Evolutionary conservation across 2,797 vertebrate species (phyloP).

Genomic region (Adelosebastes latens): DNA sequence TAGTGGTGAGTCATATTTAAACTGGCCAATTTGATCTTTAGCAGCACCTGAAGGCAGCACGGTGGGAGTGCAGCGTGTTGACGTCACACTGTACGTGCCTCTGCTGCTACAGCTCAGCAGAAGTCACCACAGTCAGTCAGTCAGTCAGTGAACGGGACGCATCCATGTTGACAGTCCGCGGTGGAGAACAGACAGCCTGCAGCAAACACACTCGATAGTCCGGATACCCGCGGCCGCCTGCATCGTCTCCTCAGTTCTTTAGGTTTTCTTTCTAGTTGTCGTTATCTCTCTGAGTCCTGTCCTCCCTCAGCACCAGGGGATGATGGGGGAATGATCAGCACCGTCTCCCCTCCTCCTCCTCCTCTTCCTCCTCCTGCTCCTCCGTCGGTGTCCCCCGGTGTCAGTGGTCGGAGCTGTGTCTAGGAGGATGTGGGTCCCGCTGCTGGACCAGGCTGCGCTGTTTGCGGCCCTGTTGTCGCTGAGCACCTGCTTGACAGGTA

Average conservation of each 20-base stretch:
- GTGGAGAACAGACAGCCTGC: not conserved
- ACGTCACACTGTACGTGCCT: slow-evolving; percentile 34
- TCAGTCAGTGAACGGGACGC: not conserved
- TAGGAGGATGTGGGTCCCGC: slow-evolving; percentile 70
- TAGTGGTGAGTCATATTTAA: too few species aligned
- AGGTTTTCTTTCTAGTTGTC: too few species aligned
- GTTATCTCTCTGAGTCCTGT: not conserved
- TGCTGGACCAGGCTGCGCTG: slow-evolving; percentile 65
- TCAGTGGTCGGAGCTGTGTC: slow-evolving; percentile 47
- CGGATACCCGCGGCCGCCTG: not conserved
- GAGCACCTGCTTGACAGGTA: slow-evolving; percentile 71
- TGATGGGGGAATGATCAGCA: slow-evolving; percentile 75
- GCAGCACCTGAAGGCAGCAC: slow-evolving; percentile 7
- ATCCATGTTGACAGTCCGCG: not conserved
- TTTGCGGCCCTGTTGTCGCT: slow-evolving; percentile 65
- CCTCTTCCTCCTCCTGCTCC: not conserved
- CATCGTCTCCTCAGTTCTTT: not conserved
- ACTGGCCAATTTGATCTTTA: not conserved
- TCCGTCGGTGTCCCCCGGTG: slow-evolving; percentile 11
- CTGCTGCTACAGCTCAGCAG: not conserved
- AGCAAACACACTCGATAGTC: not conserved
- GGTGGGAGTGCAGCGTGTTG: slow-evolving; percentile 6
- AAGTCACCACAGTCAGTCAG: not conserved
- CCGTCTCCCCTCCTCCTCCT: slow-evolving; percentile 19
- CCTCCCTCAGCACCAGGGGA: slow-evolving; percentile 35